Percentiles rank a stretch among this genome's conserved stretches.
phyloP scores from a whole-genome alignment of 2,113 vertebrate species.

The Rhodinocichla rosea region DNA sequence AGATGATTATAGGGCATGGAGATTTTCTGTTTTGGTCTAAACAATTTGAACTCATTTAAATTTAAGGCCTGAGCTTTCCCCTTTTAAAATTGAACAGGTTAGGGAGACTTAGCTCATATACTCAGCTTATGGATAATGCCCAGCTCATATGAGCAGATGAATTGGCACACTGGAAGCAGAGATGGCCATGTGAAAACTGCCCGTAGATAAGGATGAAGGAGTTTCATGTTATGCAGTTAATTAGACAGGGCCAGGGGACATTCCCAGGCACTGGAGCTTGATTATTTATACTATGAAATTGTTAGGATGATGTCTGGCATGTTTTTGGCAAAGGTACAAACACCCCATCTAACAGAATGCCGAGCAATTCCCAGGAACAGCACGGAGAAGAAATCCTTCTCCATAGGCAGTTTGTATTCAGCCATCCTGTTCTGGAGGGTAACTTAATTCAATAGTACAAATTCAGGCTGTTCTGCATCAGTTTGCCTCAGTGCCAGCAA shows the following conservation, averaged over 20 bases:
- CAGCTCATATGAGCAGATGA: neutral
- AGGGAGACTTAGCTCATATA: neutral
- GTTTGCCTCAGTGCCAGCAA: conserved; percentile 10
- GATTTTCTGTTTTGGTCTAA: neutral
- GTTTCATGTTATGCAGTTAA: conserved; percentile 11
- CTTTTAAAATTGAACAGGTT: neutral
- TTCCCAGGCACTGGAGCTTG: conserved; percentile 13
- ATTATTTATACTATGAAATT: conserved; percentile 23
- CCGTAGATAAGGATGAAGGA: neutral
- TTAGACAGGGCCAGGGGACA: conserved; percentile 20
- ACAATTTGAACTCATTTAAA: neutral
- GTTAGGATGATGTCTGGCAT: conserved; percentile 14
- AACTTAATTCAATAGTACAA: neutral
- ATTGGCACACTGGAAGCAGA: neutral
- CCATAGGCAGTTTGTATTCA: neutral
- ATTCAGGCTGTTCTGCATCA: conserved; percentile 24
- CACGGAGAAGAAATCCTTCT: neutral
- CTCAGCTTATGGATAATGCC: neutral
- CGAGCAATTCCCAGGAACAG: conserved; percentile 33
- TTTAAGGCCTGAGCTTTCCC: neutral
- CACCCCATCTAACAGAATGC: neutral
- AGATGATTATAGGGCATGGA: neutral
- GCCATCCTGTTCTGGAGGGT: neutral
- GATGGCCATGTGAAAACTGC: neutral
- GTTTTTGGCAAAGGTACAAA: conserved; percentile 30